Evolutionary conservation across 2,113 vertebrate genomes (phyloP), one percentile per base, ranked within the genome.

Genomic region (Myrmophylax atrothorax): DNA sequence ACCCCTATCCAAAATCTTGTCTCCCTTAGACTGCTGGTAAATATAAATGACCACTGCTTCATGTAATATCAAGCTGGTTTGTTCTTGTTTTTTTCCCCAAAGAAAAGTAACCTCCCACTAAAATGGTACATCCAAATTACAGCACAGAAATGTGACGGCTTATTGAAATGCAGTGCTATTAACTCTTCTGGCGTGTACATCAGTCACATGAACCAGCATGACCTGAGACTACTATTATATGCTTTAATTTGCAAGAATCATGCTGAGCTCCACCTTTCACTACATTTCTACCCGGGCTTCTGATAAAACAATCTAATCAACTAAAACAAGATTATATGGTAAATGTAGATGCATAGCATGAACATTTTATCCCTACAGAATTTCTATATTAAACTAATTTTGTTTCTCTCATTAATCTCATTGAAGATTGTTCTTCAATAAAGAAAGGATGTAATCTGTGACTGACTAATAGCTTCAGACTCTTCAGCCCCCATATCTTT

Each of bases 331-430:
- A 91, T 90, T 95, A 92, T 49, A 74, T 49, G 24, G 50, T 60
- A 89, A 59, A 44, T 74, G 52, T 20, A 93, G 93, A 70, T 22
- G 42, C 37, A 55, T 87, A 81, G 75, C 55, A 64, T 33, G 81
- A 90, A 62, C 47, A 38, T 73, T 84, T 95, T 67, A 87, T 92
- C 73, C 85, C 67, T 70, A 84, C 73, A 90, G 47, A 87, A 94
- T 90, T 90, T 55, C 50, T 89, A 46, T 72, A 63, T 85, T 88
- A 88, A 90, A 78, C 38, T 73, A 9, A 7, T 73, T 94, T 89
- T 90, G 56, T 58, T 91, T 90, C n/a, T 94, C 22, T 93, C 78
- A 88, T 93, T 96, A 97, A 94, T 94, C 89, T 86, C 89, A 95
- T 66, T 81, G 64, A 70, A 84, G 82, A 68, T 88, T 89, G 68